Evolutionary conservation across 2,888 invertebrate genomes (phyloP).

Genomic region (Clusia tigrina): DNA sequence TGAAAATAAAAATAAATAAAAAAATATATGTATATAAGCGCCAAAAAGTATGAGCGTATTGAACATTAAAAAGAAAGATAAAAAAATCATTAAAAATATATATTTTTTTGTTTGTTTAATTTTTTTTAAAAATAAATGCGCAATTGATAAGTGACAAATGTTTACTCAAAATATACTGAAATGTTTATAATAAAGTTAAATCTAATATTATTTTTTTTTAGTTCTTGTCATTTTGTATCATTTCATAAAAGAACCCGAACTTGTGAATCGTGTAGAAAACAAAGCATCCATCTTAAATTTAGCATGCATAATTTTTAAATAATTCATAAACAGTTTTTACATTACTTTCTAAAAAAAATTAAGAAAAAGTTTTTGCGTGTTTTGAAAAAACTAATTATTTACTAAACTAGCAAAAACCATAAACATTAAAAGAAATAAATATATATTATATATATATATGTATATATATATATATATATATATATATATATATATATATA

Average conservation of each 20-base stretch:
- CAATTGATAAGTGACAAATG: background rate
- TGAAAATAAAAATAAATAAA: constrained; percentile 14
- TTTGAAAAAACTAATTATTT: background rate
- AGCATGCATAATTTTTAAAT: constrained; percentile 26
- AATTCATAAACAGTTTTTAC: constrained; percentile 10
- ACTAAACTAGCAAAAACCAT: constrained; percentile 14
- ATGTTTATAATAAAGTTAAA: no score
- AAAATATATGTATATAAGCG: constrained; percentile 40
- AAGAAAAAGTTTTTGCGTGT: constrained; percentile 37
- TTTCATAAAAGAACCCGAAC: no score
- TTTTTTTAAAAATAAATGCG: background rate
- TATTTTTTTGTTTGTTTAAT: background rate
- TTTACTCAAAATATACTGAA: no score
- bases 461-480: background rate
- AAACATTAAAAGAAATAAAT: constrained; percentile 24
- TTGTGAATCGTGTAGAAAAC: no score
- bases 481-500: no score
- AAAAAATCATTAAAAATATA: background rate
- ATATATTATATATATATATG: background rate
- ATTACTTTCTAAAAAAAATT: constrained; percentile 17
- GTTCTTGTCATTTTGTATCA: no score
- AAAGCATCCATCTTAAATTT: constrained; percentile 13
- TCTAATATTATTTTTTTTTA: no score
- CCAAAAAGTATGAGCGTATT: constrained; percentile 47
- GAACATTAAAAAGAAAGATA: constrained; percentile 41